These are phyloP conservation scores for Xenus cinereus DNA, from an alignment of 2,113 vertebrate species.

Conservation along the genomic window DNA sequence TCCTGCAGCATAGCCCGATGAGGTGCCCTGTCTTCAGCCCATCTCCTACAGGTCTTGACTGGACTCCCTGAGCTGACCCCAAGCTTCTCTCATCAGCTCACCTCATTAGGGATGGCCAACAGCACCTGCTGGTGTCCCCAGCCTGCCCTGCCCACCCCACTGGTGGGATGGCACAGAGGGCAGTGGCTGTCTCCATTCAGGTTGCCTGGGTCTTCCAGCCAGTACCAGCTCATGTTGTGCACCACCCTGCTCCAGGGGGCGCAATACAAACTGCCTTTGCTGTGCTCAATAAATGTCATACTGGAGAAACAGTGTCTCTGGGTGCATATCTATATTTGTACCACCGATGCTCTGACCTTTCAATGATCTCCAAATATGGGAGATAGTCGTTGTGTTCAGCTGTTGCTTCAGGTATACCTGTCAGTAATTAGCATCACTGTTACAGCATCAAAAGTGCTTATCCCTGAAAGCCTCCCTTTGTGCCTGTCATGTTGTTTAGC, in stretches of 20 bases:
- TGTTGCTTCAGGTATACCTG: background rate
- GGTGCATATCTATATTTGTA: background rate
- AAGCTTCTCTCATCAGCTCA: background rate
- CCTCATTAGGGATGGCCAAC: rapidly evolving
- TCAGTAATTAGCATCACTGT: background rate
- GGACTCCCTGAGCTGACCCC: background rate
- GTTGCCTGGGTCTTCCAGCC: background rate
- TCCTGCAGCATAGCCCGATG: rapidly evolving
- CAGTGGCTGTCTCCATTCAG: rapidly evolving
- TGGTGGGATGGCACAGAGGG: background rate
- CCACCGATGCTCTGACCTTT: background rate
- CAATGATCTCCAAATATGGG: background rate
- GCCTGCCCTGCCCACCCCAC: background rate
- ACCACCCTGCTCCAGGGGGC: background rate
- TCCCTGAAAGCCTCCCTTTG: background rate
- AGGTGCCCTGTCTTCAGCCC: background rate
- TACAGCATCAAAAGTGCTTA: background rate
- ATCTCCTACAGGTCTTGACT: background rate
- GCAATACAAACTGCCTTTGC: rapidly evolving
- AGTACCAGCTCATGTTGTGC: rapidly evolving
- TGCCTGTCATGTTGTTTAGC: background rate
- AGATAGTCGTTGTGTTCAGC: background rate
- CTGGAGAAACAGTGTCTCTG: background rate
- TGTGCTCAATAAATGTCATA: background rate
- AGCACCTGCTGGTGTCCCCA: background rate